Conservation (phyloP, 2,888 invertebrate species). For the Ceraclea dissimilis region DNA sequence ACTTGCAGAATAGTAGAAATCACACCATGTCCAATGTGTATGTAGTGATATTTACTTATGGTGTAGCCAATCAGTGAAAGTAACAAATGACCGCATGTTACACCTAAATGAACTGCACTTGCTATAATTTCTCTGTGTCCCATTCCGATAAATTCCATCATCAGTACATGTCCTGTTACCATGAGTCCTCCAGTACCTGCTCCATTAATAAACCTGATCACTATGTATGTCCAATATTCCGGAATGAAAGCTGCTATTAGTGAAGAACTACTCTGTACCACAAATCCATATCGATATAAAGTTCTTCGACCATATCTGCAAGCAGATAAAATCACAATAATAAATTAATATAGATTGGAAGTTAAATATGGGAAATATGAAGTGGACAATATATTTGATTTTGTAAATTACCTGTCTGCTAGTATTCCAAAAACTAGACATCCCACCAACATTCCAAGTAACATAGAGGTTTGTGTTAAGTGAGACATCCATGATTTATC, state of each 20-base stretch:
- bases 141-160: conserved; percentile 61
- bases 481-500: conserved; percentile 54
- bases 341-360: no score
- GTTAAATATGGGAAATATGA: no score
- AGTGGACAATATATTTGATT: no score
- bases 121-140: conserved; percentile 49
- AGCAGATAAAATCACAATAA: no score
- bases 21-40: conserved; percentile 42
- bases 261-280: conserved; percentile 63
- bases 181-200: conserved; percentile 77
- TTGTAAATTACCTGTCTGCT: conserved; percentile 56
- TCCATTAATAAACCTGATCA: conserved; percentile 62
- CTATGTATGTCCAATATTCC: conserved; percentile 53
- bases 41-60: conserved; percentile 42
- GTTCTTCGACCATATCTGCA: conserved; percentile 66
- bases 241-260: conserved; percentile 59
- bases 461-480: conserved; percentile 65
- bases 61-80: conserved; percentile 45
- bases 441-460: conserved; percentile 66
- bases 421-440: conserved; percentile 66
- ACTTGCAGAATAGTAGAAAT: conserved; percentile 69
- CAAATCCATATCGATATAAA: conserved; percentile 62
- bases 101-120: conserved; percentile 61
- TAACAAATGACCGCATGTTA: conserved; percentile 57
- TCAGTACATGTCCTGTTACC: conserved; percentile 53